Evolutionary conservation across 2,113 vertebrate genomes (phyloP), one percentile per base, ranked within the genome.

Genomic region (Telmatochromis brachygnathus): DNA sequence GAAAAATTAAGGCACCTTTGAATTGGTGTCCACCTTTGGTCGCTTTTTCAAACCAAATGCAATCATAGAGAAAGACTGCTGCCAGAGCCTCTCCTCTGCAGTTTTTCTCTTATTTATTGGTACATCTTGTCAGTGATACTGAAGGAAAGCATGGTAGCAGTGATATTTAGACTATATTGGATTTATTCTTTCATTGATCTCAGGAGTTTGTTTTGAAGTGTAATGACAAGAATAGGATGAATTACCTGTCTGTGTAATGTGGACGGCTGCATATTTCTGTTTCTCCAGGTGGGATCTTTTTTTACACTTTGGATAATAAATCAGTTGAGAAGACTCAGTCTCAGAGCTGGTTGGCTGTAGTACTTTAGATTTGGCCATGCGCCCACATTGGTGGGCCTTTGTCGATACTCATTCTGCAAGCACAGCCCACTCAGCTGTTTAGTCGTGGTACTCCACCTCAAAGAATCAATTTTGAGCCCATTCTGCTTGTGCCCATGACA

Each of bases 1-100:
- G 75, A 86, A 73, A 91, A 94, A 91, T 95, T 80, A 92, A 85
- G 82, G 75, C 87, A 39, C 80, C 84, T 86, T 51, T 83, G 68
- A 87, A 84, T 49, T 83, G 15, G 42, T 35, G 35, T 81, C 33
- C 87, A 70, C 56, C 58, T 84, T 83, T 26, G n/a, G 33, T 68
- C 7, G 6, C 70, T 47, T 35, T 89, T 79, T 37, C 10, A 82
- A 21, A 45, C 49, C 33, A 19, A 77, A 51, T 77, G 26, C 73
- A 77, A 15, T 19, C 37, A 65, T 3, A 6, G 9, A 39, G 53
- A 47, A 6, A 54, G n/a, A 42, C 26, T 53, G 26, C 81, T 80
- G 39, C 21, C 55, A 45, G 23, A 53, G 4, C 2, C 7, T 73
- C 33, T 13, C 30, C 17, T 30, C 9, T 2, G 12, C 54, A 21